These are phyloP conservation scores for Synanthedon vespiformis DNA, from an alignment of 2,888 invertebrate genomes.

Conservation along the genomic window DNA sequence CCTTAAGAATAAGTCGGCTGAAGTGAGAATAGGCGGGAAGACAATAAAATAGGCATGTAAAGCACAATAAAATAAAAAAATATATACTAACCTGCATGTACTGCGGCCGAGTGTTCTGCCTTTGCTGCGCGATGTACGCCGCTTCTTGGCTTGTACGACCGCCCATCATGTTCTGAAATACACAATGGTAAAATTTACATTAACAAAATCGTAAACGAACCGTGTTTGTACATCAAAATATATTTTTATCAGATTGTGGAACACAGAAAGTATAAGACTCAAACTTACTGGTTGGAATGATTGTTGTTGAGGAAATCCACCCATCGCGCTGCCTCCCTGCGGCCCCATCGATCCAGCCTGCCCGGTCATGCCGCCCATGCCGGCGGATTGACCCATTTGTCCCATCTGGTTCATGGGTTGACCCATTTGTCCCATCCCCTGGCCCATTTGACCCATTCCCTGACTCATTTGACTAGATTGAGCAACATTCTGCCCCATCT, in stretches of 20 bases:
- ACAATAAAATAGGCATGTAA: no score
- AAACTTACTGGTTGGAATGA: constrained; percentile 59
- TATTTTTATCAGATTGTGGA: not conserved
- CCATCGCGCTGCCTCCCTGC: constrained; percentile 59
- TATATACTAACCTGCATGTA: constrained; percentile 74
- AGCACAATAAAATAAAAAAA: not conserved
- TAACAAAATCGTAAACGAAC: not conserved
- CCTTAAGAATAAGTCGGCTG: no score
- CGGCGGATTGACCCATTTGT: constrained; percentile 60
- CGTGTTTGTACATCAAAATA: not conserved
- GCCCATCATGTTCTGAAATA: constrained; percentile 69
- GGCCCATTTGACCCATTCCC: constrained; percentile 56
- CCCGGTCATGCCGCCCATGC: constrained; percentile 58
- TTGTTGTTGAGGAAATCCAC: constrained; percentile 66
- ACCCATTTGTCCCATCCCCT: constrained; percentile 59
- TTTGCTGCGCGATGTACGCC: constrained; percentile 68
- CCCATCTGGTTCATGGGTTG: constrained; percentile 69
- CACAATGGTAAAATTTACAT: not conserved
- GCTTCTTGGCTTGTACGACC: constrained; percentile 69
- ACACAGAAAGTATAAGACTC: not conserved
- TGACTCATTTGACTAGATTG: constrained; percentile 57
- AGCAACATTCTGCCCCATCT: constrained; percentile 62
- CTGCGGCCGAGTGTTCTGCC: constrained; percentile 73
- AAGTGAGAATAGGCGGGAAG: no score
- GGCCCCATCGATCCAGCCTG: constrained; percentile 65